These are phyloP conservation scores for Sminthurinus aureus DNA, from an alignment of 2,888 invertebrate genomes.

Conservation along the genomic window DNA sequence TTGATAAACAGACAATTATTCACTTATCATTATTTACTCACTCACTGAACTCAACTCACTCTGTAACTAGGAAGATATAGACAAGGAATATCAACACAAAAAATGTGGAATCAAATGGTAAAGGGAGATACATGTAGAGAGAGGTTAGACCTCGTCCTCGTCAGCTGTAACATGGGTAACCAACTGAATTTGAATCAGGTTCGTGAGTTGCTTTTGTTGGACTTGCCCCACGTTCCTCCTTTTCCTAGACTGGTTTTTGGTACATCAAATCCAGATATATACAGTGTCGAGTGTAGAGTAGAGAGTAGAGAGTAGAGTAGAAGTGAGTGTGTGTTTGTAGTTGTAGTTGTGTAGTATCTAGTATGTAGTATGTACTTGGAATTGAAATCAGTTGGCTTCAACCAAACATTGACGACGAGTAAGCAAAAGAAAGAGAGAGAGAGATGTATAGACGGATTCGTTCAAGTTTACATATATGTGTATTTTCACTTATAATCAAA, in stretches of 20 bases:
- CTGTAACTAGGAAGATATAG: no score
- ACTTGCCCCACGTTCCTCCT: slow-evolving; percentile 38
- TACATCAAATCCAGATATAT: no score
- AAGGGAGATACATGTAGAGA: not conserved
- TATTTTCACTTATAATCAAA: no score
- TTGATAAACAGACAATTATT: not conserved
- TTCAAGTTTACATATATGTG: not conserved
- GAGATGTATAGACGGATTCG: not conserved
- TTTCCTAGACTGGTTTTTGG: not conserved
- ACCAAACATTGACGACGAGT: not conserved
- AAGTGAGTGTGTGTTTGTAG: not conserved
- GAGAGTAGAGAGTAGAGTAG: no score
- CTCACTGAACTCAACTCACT: not conserved
- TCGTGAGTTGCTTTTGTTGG: slow-evolving; percentile 43
- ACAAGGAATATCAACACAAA: no score
- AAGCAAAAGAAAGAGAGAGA: not conserved
- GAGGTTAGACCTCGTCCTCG: slow-evolving; percentile 37
- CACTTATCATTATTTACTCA: not conserved
- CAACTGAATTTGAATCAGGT: slow-evolving; percentile 47
- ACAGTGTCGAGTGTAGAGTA: no score
- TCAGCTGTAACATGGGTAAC: slow-evolving; percentile 42
- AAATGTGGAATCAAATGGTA: not conserved
- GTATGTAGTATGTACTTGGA: not conserved
- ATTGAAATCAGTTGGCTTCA: not conserved
- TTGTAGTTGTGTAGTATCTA: no score